These are phyloP conservation scores for Myotis davidii DNA, from an alignment of 2,113 vertebrate genomes.

Conservation along the genomic window DNA sequence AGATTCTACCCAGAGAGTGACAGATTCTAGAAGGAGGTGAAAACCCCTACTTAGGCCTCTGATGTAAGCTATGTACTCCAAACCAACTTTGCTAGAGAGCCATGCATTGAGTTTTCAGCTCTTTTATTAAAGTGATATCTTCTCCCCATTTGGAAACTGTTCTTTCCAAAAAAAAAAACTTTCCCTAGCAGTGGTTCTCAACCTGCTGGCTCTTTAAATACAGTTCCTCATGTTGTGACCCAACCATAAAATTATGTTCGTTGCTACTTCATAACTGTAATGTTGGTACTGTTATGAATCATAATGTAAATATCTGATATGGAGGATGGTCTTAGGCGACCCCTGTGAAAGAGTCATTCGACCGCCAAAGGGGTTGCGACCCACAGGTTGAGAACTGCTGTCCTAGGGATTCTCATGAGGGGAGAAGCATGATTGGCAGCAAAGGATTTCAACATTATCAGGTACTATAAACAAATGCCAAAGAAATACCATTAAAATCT, in stretches of 20 bases:
- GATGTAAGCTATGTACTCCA: background rate
- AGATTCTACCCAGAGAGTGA: background rate
- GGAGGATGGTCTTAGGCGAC: no score
- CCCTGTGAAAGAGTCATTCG: no score
- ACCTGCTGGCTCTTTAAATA: no score
- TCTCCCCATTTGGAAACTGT: background rate
- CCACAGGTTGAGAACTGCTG: no score
- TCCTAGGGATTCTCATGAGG: background rate
- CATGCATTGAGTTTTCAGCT: background rate
- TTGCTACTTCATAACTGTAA: no score
- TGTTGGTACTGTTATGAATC: no score
- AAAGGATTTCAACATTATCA: background rate
- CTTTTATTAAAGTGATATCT: conserved; percentile 3
- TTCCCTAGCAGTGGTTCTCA: background rate
- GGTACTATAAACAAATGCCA: background rate
- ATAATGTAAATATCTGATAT: no score
- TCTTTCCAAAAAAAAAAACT: conserved; percentile 3
- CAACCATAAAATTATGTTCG: no score
- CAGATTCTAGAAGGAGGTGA: background rate
- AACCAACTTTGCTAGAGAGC: background rate
- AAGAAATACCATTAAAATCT: background rate
- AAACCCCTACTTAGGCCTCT: background rate
- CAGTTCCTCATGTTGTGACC: no score
- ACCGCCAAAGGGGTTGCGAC: no score
- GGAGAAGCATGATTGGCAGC: background rate